Percentiles rank a stretch among this genome's conserved stretches.
phyloP scores from a whole-genome alignment of 2,113 vertebrate species.

The Zootoca vivipara region DNA sequence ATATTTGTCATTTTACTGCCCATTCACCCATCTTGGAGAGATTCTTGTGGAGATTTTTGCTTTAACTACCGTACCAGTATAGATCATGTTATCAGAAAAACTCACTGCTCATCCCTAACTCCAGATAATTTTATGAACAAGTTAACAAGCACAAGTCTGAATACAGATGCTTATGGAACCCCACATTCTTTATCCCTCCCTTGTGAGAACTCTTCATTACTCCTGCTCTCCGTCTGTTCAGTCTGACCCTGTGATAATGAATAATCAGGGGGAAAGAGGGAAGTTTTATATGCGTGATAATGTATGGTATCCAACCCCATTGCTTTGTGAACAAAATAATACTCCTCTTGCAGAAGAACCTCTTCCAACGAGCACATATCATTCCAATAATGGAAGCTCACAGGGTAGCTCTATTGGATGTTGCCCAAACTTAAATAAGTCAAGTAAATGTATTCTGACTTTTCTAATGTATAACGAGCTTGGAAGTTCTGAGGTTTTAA shows the following conservation, averaged over 20 bases:
- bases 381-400: background rate
- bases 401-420: background rate
- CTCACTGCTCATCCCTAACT: too few species aligned
- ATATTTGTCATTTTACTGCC: too few species aligned
- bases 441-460: background rate
- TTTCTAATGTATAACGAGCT: background rate
- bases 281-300: background rate
- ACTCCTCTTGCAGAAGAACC: background rate
- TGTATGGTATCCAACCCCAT: background rate
- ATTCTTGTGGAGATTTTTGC: too few species aligned
- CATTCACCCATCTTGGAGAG: too few species aligned
- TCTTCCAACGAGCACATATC: background rate
- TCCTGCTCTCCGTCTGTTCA: background rate
- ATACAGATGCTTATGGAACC: too few species aligned
- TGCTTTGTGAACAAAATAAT: background rate
- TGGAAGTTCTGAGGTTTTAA: background rate
- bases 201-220: background rate
- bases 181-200: too few species aligned
- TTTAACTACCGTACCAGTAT: too few species aligned
- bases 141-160: too few species aligned
- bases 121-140: too few species aligned
- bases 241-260: background rate
- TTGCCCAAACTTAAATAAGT: background rate
- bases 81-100: too few species aligned
- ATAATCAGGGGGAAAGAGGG: background rate